Conservation (phyloP, 2,113 vertebrate genomes). For the Carassius carassius region DNA sequence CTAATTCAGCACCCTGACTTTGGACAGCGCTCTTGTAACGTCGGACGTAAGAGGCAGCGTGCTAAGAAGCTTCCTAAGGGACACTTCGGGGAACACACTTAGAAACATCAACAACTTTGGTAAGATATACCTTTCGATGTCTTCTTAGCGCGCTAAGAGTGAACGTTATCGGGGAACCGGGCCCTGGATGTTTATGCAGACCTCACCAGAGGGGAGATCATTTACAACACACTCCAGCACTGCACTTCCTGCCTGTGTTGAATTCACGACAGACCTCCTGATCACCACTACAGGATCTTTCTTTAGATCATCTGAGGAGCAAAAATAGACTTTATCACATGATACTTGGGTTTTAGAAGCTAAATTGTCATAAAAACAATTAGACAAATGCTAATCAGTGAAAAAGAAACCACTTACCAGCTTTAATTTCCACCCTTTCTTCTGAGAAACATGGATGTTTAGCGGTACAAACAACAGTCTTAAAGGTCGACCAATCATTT, state of each 20-base stretch:
- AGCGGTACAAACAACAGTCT: constrained; percentile 60
- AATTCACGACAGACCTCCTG: constrained; percentile 61
- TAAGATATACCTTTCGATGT: too few relatives aligned
- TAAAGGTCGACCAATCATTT: constrained; percentile 43
- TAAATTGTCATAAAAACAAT: background rate
- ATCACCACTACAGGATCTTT: constrained; percentile 59
- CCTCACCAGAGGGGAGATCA: constrained; percentile 54
- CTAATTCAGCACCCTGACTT: too few relatives aligned
- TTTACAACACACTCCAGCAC: constrained; percentile 65
- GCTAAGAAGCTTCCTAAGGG: too few relatives aligned
- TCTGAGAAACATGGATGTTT: constrained; percentile 63
- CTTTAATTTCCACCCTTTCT: background rate
- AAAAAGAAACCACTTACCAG: constrained; percentile 47
- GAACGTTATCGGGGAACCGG: too few relatives aligned
- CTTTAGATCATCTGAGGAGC: constrained; percentile 44
- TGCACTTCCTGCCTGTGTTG: constrained; percentile 11
- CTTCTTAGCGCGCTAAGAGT: too few relatives aligned
- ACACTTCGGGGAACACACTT: too few relatives aligned
- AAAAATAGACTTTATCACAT: background rate
- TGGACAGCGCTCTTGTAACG: too few relatives aligned
- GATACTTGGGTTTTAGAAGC: background rate
- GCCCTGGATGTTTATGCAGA: constrained; percentile 62
- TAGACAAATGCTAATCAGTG: background rate
- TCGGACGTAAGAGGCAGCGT: too few relatives aligned
- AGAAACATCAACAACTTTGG: too few relatives aligned